A percentile compares a stretch with the other conserved stretches of the same genome.
Conservation (phyloP, 92 coral and sea anemone species). For the Siderastrea radians region DNA sequence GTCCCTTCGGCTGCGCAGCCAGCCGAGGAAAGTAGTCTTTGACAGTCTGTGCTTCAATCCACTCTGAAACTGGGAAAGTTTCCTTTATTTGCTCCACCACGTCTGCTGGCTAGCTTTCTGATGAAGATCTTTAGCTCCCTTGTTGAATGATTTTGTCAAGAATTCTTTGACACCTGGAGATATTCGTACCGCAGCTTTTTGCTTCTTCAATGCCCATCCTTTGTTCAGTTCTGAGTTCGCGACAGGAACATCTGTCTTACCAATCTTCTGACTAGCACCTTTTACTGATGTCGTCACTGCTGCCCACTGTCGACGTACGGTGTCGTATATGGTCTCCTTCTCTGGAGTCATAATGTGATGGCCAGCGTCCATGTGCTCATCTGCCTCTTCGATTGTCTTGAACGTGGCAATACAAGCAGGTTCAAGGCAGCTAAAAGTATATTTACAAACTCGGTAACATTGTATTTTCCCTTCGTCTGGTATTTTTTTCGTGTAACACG, state of each 20-base stretch:
- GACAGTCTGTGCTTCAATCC: conserved; percentile 32
- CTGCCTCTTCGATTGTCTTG: conserved; percentile 53
- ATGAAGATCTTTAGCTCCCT: conserved; percentile 27
- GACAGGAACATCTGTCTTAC: conserved; percentile 13
- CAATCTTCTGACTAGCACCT: conserved; percentile 29
- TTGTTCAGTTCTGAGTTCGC: conserved; percentile 12
- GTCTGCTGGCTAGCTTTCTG: conserved; percentile 46
- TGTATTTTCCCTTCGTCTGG: conserved; percentile 30
- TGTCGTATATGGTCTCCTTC: conserved; percentile 58
- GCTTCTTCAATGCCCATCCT: conserved; percentile 50
- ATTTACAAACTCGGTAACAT: not conserved
- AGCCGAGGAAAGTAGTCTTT: conserved; percentile 33
- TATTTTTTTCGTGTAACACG: conserved; percentile 15
- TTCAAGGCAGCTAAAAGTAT: conserved; percentile 43
- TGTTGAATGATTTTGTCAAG: conserved; percentile 23
- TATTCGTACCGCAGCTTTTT: conserved; percentile 32
- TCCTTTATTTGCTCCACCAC: conserved; percentile 29
- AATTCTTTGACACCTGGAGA: conserved; percentile 39
- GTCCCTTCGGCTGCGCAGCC: conserved; percentile 42
- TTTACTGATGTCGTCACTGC: conserved; percentile 20
- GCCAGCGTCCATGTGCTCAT: conserved; percentile 57
- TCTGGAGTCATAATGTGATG: conserved; percentile 41
- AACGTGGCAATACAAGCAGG: conserved; percentile 58
- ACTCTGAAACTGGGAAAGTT: conserved; percentile 30
- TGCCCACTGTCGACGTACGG: conserved; percentile 54